phyloP scores from a whole-genome alignment of 23 tunicate species.

The Diplosoma virens region DNA sequence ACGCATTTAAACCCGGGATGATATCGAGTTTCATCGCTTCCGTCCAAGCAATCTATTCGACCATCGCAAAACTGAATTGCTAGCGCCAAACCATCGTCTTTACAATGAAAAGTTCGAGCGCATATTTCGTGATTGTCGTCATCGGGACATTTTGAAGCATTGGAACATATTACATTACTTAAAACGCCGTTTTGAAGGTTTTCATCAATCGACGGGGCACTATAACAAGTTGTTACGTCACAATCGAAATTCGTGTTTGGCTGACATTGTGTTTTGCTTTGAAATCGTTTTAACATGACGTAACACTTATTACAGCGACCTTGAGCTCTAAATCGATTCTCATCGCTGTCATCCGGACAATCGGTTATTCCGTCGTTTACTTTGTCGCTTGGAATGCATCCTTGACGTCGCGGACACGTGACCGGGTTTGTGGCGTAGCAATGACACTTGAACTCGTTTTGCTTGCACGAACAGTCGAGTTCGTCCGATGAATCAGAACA shows the following conservation, averaged over 20 bases:
- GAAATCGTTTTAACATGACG: no score
- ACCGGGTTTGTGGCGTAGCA: neutral
- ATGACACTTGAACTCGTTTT: neutral
- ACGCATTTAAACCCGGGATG: conserved; percentile 40
- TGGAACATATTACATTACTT: no score
- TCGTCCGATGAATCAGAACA: conserved; percentile 4
- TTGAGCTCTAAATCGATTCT: no score
- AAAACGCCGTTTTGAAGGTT: no score
- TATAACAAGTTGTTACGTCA: no score
- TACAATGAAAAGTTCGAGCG: neutral
- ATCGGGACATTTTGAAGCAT: no score
- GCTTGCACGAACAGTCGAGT: neutral
- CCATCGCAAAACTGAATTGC: conserved; percentile 18
- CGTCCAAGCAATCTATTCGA: conserved; percentile 10
- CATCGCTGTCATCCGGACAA: conserved; percentile 12
- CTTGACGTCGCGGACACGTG: neutral
- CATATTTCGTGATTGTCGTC: conserved; percentile 7
- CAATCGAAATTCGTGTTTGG: no score
- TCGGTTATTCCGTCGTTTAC: neutral
- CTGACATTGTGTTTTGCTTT: no score
- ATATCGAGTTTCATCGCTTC: neutral
- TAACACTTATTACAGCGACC: no score
- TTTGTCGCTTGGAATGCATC: neutral
- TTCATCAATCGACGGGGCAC: no score
- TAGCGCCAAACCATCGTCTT: neutral